Evolutionary conservation across 2,888 invertebrate species (phyloP).

Genomic region (Eutolmus rufibarbis): DNA sequence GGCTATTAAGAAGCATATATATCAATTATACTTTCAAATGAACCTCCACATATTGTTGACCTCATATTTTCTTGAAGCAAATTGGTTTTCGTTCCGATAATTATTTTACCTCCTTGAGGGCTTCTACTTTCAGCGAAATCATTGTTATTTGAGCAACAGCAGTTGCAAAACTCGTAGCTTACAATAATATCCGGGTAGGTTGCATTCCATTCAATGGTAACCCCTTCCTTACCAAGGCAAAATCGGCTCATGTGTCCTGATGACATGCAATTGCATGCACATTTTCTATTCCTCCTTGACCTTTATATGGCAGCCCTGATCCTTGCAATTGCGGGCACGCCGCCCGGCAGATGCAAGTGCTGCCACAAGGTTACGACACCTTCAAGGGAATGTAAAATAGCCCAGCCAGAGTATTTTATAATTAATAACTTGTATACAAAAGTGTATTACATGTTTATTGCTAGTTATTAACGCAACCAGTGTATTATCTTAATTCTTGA

Average conservation of each 20-base stretch:
- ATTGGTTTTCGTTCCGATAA: background rate
- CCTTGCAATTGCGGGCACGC: background rate
- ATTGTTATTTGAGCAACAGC: background rate
- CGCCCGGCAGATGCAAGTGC: background rate
- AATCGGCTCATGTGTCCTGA: background rate
- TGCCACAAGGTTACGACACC: background rate
- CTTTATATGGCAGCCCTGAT: background rate
- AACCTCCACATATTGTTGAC: background rate
- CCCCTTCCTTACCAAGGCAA: background rate
- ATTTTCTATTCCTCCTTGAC: background rate
- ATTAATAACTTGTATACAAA: background rate
- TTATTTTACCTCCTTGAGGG: background rate
- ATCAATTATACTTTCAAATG: background rate
- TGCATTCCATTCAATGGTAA: background rate
- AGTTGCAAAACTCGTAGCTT: background rate
- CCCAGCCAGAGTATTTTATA: background rate
- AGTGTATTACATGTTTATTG: background rate
- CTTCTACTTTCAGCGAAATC: background rate
- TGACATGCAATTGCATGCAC: background rate
- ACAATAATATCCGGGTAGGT: background rate
- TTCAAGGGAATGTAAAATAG: background rate
- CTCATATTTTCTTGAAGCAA: background rate
- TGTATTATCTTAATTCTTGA: background rate
- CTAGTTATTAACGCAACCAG: background rate
- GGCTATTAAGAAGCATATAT: background rate